A percentile compares a stretch with the other conserved stretches of the same genome.
Evolutionary conservation across 1,140 invertebrate species (phyloP).

Genomic region (Ostrea denselamellosa): DNA sequence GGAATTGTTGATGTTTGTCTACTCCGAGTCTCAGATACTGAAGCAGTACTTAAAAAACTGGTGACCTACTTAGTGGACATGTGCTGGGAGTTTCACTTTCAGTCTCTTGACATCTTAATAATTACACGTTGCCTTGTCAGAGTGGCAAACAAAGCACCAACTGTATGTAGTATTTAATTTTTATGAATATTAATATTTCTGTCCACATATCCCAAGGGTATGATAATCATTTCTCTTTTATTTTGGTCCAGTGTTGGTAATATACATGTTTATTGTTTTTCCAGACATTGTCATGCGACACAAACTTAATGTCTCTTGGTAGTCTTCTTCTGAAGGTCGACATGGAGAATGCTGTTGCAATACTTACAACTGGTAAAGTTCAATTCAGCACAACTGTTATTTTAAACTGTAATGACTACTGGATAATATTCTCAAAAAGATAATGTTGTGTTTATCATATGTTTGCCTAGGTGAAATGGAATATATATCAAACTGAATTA

Average conservation of each 20-base stretch:
- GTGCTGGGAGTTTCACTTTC: background rate
- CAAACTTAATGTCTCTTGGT: constrained; percentile 7
- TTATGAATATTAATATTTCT: no score
- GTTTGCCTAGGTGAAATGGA: no score
- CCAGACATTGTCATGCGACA: background rate
- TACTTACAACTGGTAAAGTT: background rate
- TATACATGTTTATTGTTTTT: background rate
- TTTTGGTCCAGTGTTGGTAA: background rate
- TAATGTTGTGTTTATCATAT: no score
- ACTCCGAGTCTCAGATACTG: background rate
- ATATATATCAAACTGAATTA: no score
- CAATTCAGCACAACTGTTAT: no score
- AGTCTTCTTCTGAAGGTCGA: background rate
- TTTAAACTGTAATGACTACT: no score
- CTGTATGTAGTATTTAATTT: background rate
- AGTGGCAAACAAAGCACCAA: background rate
- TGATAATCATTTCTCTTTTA: no score
- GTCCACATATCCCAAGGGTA: no score
- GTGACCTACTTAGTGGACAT: background rate
- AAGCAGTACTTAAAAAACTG: background rate
- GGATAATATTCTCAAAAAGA: no score
- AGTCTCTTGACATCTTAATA: background rate
- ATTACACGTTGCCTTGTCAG: background rate
- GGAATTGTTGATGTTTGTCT: background rate
- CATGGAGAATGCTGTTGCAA: background rate